phyloP scores from a whole-genome alignment of 2,888 invertebrate species.

The Pandemis cinnamomeana region DNA sequence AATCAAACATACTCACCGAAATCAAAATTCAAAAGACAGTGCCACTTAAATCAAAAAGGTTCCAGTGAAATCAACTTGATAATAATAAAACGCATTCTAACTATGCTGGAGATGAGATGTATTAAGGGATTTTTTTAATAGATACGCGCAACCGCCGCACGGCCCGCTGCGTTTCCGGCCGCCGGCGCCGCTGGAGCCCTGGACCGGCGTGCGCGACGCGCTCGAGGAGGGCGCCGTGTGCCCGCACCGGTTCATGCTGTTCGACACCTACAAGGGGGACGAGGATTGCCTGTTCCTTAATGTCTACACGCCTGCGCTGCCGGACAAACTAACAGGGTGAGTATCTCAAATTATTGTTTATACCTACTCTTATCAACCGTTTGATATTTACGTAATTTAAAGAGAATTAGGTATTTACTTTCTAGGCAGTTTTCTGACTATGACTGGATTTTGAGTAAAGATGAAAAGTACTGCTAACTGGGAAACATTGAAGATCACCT shows the following conservation, averaged over 20 bases:
- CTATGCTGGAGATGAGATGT: no score
- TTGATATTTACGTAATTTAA: no score
- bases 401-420: no score
- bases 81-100: no score
- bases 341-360: constrained; percentile 14
- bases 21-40: no score
- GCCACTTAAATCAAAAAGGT: no score
- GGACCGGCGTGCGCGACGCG: constrained; percentile 87
- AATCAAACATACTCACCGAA: no score
- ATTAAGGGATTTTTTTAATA: constrained; percentile 41
- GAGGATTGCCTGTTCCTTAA: constrained; percentile 89
- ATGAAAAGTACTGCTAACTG: no score
- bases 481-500: no score
- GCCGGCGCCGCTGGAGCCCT: constrained; percentile 84
- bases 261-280: constrained; percentile 86
- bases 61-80: no score
- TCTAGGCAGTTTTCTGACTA: no score
- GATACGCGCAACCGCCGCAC: constrained; percentile 79
- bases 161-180: constrained; percentile 82
- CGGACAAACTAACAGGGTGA: constrained; percentile 76
- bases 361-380: not conserved
- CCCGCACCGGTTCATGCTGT: constrained; percentile 87
- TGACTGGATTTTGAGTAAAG: no score
- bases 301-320: constrained; percentile 86
- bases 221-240: constrained; percentile 88